Conservation (phyloP, 2,113 vertebrate species). For the Dascyllus trimaculatus region DNA sequence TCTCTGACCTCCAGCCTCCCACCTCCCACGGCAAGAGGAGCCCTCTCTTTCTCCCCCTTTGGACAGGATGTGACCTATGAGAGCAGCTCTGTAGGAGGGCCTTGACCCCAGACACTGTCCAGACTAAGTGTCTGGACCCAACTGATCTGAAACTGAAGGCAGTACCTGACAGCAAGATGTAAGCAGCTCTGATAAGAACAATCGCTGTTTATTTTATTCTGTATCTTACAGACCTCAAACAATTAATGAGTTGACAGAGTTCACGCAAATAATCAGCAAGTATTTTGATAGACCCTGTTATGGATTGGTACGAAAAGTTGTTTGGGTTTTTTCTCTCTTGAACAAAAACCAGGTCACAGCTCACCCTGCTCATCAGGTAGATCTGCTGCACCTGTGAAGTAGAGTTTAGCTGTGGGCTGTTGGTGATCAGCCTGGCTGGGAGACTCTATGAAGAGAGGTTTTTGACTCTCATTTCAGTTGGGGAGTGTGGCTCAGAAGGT, state of each 20-base stretch:
- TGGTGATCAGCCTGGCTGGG: too few species aligned
- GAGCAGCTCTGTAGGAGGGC: constrained; percentile 75
- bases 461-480: too few species aligned
- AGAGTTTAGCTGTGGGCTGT: too few species aligned
- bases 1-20: constrained; percentile 77
- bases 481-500: too few species aligned
- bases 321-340: too few species aligned
- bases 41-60: constrained; percentile 56
- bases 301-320: too few species aligned
- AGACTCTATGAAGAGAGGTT: too few species aligned
- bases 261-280: too few species aligned
- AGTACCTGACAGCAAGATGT: constrained; percentile 53
- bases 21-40: constrained; percentile 72
- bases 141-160: constrained; percentile 43
- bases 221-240: neutral
- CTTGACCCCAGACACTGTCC: constrained; percentile 83
- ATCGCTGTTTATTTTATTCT: neutral
- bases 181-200: constrained; percentile 50
- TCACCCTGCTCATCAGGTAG: too few species aligned
- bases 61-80: constrained; percentile 83
- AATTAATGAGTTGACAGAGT: neutral
- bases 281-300: too few species aligned
- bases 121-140: constrained; percentile 80
- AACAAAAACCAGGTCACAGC: too few species aligned
- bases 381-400: too few species aligned